Conservation (phyloP, 2,888 invertebrate genomes). For the Athalia rosae region DNA sequence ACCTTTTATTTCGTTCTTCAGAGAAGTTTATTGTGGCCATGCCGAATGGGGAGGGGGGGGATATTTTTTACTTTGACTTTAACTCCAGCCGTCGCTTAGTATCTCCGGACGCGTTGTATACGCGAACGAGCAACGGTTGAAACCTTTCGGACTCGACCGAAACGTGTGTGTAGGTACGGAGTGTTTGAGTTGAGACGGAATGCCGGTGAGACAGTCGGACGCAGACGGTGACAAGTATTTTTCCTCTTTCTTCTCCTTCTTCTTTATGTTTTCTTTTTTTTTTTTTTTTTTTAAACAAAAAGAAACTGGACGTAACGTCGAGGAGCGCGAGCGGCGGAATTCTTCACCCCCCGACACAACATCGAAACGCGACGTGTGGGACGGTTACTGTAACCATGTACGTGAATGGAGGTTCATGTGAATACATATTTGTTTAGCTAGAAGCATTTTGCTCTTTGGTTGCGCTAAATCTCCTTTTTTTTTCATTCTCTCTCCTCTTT, state of each 20-base stretch:
- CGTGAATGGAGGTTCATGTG: slow-evolving; percentile 70
- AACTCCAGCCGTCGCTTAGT: too few relatives aligned
- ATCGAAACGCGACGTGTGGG: too few relatives aligned
- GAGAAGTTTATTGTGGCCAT: too few relatives aligned
- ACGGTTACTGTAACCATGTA: slow-evolving; percentile 58
- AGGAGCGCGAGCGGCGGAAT: background rate
- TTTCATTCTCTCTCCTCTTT: slow-evolving; percentile 30
- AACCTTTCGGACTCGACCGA: too few relatives aligned
- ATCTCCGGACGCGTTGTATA: too few relatives aligned
- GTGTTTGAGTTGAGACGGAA: too few relatives aligned
- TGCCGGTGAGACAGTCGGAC: background rate
- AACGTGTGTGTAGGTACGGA: too few relatives aligned
- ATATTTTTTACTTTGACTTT: too few relatives aligned
- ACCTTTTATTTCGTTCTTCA: too few relatives aligned
- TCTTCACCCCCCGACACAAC: too few relatives aligned
- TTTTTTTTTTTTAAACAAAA: background rate
- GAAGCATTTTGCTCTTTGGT: slow-evolving; percentile 68
- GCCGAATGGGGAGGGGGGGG: too few relatives aligned
- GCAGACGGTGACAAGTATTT: slow-evolving; percentile 13
- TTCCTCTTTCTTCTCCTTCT: slow-evolving; percentile 19
- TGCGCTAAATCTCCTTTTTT: slow-evolving; percentile 51
- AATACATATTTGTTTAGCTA: slow-evolving; percentile 73
- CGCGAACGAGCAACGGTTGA: too few relatives aligned
- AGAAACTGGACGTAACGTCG: background rate
- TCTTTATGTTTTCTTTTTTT: slow-evolving; percentile 13